These are phyloP conservation scores for Aphis craccivora DNA, from an alignment of 1,140 invertebrate genomes.

Conservation along the genomic window DNA sequence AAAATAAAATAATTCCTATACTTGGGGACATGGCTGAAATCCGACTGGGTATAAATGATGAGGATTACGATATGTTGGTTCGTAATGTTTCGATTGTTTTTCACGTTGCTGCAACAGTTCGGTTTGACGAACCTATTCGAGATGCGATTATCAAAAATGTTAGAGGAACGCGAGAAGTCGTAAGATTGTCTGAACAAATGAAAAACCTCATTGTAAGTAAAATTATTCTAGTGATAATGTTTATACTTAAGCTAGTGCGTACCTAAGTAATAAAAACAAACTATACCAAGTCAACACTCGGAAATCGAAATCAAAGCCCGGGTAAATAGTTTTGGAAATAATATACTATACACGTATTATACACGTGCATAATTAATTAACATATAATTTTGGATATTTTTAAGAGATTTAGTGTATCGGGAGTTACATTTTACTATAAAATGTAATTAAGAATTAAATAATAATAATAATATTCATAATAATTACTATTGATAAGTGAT, in stretches of 20 bases:
- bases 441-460: background rate
- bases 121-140: slow-evolving; percentile 73
- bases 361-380: background rate
- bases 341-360: background rate
- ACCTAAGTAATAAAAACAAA: background rate
- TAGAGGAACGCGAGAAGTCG: slow-evolving; percentile 69
- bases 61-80: slow-evolving; percentile 73
- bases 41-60: slow-evolving; percentile 66
- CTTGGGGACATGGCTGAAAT: slow-evolving; percentile 68
- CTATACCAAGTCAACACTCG: too few relatives aligned
- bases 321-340: background rate
- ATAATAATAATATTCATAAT: background rate
- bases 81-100: slow-evolving; percentile 81
- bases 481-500: background rate
- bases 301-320: background rate
- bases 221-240: background rate
- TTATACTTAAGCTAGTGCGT: too few relatives aligned
- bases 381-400: background rate
- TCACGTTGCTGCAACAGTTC: slow-evolving; percentile 73
- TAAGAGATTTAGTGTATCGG: background rate
- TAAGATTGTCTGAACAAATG: slow-evolving; percentile 67
- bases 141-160: slow-evolving; percentile 74
- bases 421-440: background rate
- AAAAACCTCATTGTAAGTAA: slow-evolving; percentile 65
- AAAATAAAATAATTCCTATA: slow-evolving; percentile 68